Conservation (phyloP, 2,113 vertebrate species). For the Scartelaos histophorus region DNA sequence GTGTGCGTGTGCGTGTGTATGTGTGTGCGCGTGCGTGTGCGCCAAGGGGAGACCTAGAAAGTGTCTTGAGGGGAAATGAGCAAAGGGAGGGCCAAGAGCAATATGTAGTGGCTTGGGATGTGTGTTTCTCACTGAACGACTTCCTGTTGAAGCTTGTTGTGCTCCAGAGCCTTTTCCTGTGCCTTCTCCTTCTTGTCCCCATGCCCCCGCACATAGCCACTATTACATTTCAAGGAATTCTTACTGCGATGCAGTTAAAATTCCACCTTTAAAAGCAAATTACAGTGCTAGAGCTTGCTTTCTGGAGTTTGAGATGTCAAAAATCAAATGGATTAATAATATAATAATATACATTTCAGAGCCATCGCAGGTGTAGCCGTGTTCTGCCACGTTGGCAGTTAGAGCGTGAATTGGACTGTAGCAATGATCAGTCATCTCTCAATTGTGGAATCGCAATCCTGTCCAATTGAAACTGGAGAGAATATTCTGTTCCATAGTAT, state of each 20-base stretch:
- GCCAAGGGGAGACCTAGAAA: slow-evolving; percentile 9
- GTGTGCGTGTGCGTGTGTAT: slow-evolving; percentile 8
- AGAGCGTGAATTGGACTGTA: too few relatives aligned
- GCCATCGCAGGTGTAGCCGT: too few relatives aligned
- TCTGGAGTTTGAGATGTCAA: too few relatives aligned
- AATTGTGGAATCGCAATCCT: too few relatives aligned
- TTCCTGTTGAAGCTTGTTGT: slow-evolving; percentile 71
- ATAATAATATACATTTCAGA: too few relatives aligned
- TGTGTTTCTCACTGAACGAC: slow-evolving; percentile 55
- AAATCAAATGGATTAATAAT: too few relatives aligned
- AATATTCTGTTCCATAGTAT: too few relatives aligned
- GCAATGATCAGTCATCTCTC: too few relatives aligned
- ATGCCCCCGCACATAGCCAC: slow-evolving; percentile 41
- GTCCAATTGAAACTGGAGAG: too few relatives aligned
- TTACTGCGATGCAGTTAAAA: slow-evolving; percentile 38
- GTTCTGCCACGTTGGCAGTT: too few relatives aligned
- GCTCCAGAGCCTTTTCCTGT: slow-evolving; percentile 47
- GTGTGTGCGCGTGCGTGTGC: slow-evolving; percentile 25
- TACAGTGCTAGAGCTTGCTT: too few relatives aligned
- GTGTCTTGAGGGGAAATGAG: slow-evolving; percentile 29
- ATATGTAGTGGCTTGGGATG: slow-evolving; percentile 45
- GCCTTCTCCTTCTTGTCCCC: not conserved
- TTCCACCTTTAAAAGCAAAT: too few relatives aligned
- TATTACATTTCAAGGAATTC: slow-evolving; percentile 61
- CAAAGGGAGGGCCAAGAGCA: not conserved